A percentile compares a stretch with the other conserved stretches of the same genome.
phyloP scores from a whole-genome alignment of 2,113 vertebrate genomes.

The Oryzias curvinotus region DNA sequence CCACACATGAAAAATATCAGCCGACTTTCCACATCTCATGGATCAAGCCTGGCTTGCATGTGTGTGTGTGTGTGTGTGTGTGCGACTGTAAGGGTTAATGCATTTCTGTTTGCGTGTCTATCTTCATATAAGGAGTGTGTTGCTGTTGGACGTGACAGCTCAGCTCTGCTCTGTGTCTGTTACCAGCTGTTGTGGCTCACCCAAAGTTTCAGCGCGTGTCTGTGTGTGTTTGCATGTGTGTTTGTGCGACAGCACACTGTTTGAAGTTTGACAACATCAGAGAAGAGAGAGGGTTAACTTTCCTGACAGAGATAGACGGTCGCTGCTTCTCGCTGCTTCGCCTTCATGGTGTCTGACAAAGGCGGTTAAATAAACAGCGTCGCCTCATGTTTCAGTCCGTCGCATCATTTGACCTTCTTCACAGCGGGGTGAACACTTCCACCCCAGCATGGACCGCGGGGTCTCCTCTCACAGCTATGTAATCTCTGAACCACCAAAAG shows the following conservation, averaged over 20 bases:
- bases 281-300: conserved; percentile 45
- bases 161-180: conserved; percentile 56
- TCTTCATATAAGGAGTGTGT: conserved; percentile 3
- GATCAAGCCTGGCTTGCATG: conserved; percentile 21
- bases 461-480: no score
- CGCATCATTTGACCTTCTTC: conserved; percentile 4
- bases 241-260: conserved; percentile 29
- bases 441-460: not conserved
- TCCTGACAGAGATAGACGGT: conserved; percentile 20
- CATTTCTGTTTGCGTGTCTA: not conserved
- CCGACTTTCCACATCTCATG: conserved; percentile 17
- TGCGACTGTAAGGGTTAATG: conserved; percentile 4
- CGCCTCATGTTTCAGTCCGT: conserved; percentile 1
- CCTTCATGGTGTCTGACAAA: conserved; percentile 15
- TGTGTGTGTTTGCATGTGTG: conserved; percentile 18
- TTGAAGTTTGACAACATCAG: conserved; percentile 57
- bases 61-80: not conserved
- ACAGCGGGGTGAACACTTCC: not conserved
- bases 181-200: conserved; percentile 54
- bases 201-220: conserved; percentile 19
- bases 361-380: conserved; percentile 24
- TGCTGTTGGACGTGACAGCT: conserved; percentile 49
- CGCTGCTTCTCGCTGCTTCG: conserved; percentile 13
- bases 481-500: no score
- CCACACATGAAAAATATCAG: conserved; percentile 44